Evolutionary conservation across 2,113 vertebrate species (phyloP).

Genomic region (Callaeas wilsoni): DNA sequence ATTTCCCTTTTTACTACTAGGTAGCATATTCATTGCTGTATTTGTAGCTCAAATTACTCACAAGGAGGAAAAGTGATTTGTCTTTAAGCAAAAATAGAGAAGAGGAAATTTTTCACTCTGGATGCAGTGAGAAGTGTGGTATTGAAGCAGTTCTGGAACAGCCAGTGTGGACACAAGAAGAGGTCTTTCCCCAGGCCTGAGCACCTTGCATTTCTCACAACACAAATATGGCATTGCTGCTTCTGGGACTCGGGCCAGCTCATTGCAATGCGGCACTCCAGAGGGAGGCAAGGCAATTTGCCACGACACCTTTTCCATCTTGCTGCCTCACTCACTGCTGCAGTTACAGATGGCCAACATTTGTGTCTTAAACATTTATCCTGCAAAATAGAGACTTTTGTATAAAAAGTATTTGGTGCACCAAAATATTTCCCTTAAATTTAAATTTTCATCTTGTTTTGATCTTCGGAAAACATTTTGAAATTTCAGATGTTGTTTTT

Average conservation of each 20-base stretch:
- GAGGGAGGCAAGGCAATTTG: conserved; percentile 37
- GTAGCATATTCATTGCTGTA: neutral
- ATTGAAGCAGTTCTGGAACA: neutral
- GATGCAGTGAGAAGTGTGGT: neutral
- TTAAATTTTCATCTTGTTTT: neutral
- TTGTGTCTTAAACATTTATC: conserved; percentile 32
- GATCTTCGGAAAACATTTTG: neutral
- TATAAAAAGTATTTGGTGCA: neutral
- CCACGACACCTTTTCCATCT: conserved; percentile 40
- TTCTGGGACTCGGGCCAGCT: conserved; percentile 5
- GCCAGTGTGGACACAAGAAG: neutral
- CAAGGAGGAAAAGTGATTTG: neutral
- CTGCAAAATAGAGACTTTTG: neutral
- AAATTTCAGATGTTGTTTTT: conserved; percentile 35
- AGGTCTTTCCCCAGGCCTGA: neutral
- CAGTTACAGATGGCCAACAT: conserved; percentile 42
- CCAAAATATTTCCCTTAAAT: conserved; percentile 26
- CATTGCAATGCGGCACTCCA: neutral
- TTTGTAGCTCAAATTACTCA: neutral
- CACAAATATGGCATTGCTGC: neutral
- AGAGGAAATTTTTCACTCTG: neutral
- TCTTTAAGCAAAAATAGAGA: neutral
- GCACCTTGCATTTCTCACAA: conserved; percentile 29
- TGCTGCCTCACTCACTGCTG: conserved; percentile 20
- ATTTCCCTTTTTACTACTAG: neutral